Percentiles rank a stretch among this genome's conserved stretches.
Conservation (phyloP, 2,797 vertebrate species). For the Moxostoma hubbsi region DNA sequence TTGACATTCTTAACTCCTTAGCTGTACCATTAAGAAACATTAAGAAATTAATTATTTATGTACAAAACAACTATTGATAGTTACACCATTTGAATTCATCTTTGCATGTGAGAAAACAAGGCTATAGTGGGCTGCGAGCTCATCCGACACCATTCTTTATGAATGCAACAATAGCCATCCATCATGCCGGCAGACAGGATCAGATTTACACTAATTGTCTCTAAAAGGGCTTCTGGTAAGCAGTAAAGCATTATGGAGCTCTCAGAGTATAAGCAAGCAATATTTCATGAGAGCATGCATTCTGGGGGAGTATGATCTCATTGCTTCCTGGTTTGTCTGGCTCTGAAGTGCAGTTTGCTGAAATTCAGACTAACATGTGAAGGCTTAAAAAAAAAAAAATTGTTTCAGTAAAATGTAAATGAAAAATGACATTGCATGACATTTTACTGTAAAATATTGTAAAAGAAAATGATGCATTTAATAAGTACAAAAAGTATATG, state of each 20-base stretch:
- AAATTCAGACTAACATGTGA: not conserved
- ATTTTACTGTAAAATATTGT: not conserved
- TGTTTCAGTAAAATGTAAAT: not conserved
- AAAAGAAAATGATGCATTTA: not conserved
- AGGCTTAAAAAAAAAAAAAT: not conserved
- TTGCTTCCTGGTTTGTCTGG: not conserved
- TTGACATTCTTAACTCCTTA: no score
- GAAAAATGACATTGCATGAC: not conserved
- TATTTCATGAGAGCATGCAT: not conserved
- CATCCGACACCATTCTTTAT: not conserved
- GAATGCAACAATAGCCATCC: not conserved
- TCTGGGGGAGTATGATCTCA: not conserved
- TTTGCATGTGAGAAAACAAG: not conserved
- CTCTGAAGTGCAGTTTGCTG: not conserved
- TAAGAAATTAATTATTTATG: no score
- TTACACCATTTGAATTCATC: no score
- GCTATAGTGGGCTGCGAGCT: not conserved
- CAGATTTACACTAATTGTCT: conserved; percentile 1
- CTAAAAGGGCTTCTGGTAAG: conserved; percentile 15
- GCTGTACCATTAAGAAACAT: no score
- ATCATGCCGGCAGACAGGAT: conserved; percentile 8
- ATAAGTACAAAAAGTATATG: not conserved
- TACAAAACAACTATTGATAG: no score
- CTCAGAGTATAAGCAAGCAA: not conserved
- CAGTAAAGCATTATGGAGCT: not conserved